phyloP scores from a whole-genome alignment of 1,140 invertebrate species.

The Whitmania pigra region DNA sequence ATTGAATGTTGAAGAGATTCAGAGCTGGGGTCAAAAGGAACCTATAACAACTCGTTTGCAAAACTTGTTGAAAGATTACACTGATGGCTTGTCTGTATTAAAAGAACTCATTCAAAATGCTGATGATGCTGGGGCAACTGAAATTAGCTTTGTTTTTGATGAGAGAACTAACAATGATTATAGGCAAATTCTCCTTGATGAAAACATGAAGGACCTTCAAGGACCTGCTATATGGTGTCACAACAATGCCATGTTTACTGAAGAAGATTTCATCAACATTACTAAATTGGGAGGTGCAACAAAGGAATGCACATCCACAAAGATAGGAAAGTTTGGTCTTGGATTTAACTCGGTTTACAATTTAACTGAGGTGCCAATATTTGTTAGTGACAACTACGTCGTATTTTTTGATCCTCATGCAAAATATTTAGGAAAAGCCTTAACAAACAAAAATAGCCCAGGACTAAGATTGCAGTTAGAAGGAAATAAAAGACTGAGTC shows the following conservation, averaged over 20 bases:
- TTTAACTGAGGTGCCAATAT: conserved; percentile 37
- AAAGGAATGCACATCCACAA: conserved; percentile 30
- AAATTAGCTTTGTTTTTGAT: conserved; percentile 40
- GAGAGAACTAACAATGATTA: conserved; percentile 29
- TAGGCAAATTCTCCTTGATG: conserved; percentile 28
- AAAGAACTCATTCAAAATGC: conserved; percentile 39
- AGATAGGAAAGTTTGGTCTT: conserved; percentile 35
- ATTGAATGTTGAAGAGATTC: conserved; percentile 24
- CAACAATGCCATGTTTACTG: conserved; percentile 34
- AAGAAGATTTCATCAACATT: conserved; percentile 34
- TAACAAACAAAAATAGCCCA: conserved; percentile 24
- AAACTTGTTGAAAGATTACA: conserved; percentile 29
- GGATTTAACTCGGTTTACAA: conserved; percentile 39
- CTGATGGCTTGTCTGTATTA: conserved; percentile 33
- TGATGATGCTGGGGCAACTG: conserved; percentile 41
- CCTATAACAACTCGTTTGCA: conserved; percentile 28
- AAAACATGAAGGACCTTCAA: conserved; percentile 31
- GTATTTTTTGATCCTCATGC: conserved; percentile 38
- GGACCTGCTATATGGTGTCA: conserved; percentile 35
- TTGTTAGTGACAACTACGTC: conserved; percentile 31
- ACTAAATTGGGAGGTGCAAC: conserved; percentile 31
- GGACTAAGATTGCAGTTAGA: conserved; percentile 31
- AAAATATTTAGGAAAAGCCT: conserved; percentile 28
- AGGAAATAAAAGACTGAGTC: conserved; percentile 25
- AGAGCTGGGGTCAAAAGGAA: conserved; percentile 30